phyloP scores from a whole-genome alignment of 2,797 vertebrate genomes.

The Mormyrops boulengeri region DNA sequence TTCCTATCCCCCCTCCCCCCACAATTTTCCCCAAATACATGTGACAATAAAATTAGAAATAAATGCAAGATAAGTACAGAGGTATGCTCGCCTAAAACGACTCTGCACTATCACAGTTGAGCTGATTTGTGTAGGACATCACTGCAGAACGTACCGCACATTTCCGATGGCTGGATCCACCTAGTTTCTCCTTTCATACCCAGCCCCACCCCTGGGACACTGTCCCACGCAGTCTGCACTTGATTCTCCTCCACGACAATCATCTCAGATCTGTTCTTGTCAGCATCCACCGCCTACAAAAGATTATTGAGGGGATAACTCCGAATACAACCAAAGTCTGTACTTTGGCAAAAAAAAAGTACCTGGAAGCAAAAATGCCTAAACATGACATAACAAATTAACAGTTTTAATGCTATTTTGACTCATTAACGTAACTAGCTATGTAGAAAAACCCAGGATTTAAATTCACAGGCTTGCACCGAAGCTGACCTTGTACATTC shows the following conservation, averaged over 20 bases:
- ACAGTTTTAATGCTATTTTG: background rate
- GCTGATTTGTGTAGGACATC: background rate
- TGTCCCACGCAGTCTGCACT: background rate
- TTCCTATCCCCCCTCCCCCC: background rate
- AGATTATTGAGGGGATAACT: background rate
- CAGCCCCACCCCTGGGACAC: background rate
- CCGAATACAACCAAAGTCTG: background rate
- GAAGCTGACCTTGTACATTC: background rate
- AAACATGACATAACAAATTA: background rate
- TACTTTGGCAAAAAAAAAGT: background rate
- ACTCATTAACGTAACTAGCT: background rate
- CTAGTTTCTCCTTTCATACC: background rate
- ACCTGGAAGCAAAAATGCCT: background rate
- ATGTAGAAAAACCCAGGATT: background rate
- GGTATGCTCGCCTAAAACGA: background rate
- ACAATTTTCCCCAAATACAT: background rate
- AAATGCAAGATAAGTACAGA: background rate
- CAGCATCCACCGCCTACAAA: background rate
- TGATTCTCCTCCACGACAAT: background rate
- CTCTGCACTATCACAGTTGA: background rate
- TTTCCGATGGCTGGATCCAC: background rate
- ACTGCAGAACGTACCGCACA: background rate
- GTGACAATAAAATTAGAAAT: background rate
- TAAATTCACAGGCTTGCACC: background rate
- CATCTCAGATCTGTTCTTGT: background rate